Percentiles rank a stretch among this genome's conserved stretches.
Conservation (phyloP, 2,888 invertebrate genomes). For the Cephus sareptanus region DNA sequence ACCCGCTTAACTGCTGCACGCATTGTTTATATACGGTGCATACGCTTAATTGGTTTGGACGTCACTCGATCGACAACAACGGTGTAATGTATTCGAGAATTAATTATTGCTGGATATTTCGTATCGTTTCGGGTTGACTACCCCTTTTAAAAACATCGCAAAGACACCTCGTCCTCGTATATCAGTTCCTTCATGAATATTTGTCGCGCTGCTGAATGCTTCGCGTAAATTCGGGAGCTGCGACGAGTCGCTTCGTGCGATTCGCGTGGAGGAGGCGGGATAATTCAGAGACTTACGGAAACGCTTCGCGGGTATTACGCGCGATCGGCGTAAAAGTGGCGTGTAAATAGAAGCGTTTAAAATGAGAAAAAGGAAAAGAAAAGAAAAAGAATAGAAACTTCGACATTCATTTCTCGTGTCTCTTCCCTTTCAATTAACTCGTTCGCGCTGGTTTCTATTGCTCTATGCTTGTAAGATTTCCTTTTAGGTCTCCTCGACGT, state of each 20-base stretch:
- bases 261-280: not conserved
- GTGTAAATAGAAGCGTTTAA: not conserved
- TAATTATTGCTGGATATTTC: not conserved
- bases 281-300: not conserved
- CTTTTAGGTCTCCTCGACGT: not conserved
- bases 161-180: not conserved
- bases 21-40: constrained; percentile 59
- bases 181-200: not conserved
- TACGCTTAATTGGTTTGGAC: constrained; percentile 46
- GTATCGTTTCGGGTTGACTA: not conserved
- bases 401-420: constrained; percentile 11
- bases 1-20: constrained; percentile 37
- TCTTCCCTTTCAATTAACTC: constrained; percentile 28
- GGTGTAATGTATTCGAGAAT: not conserved
- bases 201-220: not conserved
- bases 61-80: not conserved
- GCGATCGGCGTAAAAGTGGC: not conserved
- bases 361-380: not conserved
- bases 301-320: not conserved
- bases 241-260: not conserved
- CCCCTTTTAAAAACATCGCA: not conserved
- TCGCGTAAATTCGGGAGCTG: not conserved
- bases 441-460: constrained; percentile 47
- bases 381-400: not conserved
- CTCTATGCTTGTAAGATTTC: not conserved